phyloP scores from a whole-genome alignment of 2,888 invertebrate genomes.

The Drosophila buzzatii region DNA sequence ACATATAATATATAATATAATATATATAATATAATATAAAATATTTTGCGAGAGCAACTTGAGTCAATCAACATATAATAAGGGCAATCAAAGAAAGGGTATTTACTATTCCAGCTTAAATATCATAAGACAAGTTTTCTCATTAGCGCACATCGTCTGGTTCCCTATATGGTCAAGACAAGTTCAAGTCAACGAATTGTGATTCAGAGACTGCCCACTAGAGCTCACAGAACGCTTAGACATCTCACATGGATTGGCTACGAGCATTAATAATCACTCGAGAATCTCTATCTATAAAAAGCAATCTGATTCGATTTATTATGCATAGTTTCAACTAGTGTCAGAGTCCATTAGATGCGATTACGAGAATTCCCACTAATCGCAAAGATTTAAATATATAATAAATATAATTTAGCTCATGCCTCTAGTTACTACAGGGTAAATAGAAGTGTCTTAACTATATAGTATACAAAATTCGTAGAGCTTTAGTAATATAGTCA shows the following conservation, averaged over 20 bases:
- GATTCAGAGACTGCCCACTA: constrained; percentile 33
- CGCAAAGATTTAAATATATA: background rate
- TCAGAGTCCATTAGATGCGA: too few relatives aligned
- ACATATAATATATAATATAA: too few relatives aligned
- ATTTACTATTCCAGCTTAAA: background rate
- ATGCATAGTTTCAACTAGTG: background rate
- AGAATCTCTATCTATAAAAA: background rate
- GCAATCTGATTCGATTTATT: too few relatives aligned
- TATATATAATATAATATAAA: too few relatives aligned
- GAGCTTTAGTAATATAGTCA: constrained; percentile 19
- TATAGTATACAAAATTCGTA: background rate
- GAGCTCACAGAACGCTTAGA: constrained; percentile 29
- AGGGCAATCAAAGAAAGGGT: background rate
- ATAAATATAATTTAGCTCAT: background rate
- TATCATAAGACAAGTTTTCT: constrained; percentile 26
- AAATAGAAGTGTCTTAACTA: background rate
- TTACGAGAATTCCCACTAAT: background rate
- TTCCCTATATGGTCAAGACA: constrained; percentile 32
- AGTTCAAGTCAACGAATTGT: constrained; percentile 16
- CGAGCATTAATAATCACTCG: background rate
- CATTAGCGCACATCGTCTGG: constrained; percentile 19
- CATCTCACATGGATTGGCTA: constrained; percentile 27
- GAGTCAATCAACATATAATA: too few relatives aligned
- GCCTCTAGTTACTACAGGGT: background rate
- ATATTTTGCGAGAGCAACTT: background rate